These are phyloP conservation scores for Diarsia rubi DNA, from an alignment of 2,888 invertebrate species.

Conservation along the genomic window DNA sequence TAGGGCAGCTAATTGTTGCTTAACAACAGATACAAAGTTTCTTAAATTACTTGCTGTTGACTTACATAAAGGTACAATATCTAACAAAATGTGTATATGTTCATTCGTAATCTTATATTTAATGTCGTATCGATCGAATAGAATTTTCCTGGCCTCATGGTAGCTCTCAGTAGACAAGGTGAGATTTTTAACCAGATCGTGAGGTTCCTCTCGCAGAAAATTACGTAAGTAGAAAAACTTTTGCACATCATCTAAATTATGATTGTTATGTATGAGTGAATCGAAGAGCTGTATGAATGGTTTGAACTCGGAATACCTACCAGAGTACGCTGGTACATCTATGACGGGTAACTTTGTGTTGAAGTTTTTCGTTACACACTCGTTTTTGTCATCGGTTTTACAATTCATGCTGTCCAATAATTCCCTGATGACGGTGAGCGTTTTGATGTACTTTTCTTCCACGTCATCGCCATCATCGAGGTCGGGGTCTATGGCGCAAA, in stretches of 20 bases:
- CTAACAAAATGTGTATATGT: no score
- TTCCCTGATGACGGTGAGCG: not conserved
- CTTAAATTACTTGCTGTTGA: not conserved
- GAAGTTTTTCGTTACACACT: not conserved
- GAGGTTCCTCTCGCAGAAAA: constrained; percentile 14
- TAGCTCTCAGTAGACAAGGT: no score
- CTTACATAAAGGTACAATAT: no score
- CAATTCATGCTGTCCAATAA: not conserved
- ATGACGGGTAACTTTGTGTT: not conserved
- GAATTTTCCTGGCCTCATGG: no score
- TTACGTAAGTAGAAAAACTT: constrained; percentile 9
- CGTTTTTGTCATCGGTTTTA: not conserved
- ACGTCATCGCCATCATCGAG: not conserved
- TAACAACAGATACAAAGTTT: constrained; percentile 10
- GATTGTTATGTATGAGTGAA: not conserved
- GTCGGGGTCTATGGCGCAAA: not conserved
- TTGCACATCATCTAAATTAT: constrained; percentile 9
- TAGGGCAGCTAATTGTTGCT: constrained; percentile 9
- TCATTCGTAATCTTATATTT: no score
- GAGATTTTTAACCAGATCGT: constrained; percentile 21
- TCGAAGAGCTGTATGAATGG: constrained; percentile 10
- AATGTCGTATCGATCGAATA: no score
- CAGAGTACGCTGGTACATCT: constrained; percentile 7
- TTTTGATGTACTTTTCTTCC: not conserved
- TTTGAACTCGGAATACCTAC: constrained; percentile 14